These are phyloP conservation scores for Dysdera silvatica DNA, from an alignment of 1,140 invertebrate species.

Conservation along the genomic window DNA sequence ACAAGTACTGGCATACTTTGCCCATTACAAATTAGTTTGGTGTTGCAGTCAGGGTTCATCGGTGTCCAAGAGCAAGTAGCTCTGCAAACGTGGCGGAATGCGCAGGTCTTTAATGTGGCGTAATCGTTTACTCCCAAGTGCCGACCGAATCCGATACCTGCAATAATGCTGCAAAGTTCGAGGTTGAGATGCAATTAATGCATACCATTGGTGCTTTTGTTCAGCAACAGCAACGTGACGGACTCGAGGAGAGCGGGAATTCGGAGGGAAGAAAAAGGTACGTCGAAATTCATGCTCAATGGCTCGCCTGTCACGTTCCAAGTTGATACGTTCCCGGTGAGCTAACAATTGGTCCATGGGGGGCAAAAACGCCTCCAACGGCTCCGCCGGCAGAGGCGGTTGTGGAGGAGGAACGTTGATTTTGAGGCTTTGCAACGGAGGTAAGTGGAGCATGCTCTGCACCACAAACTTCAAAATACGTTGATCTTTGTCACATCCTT, in stretches of 20 bases:
- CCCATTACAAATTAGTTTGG: too few species aligned
- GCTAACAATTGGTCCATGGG: not conserved
- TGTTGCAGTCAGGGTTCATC: too few species aligned
- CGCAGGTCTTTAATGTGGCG: constrained; percentile 35
- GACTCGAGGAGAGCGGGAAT: too few species aligned
- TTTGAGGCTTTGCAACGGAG: constrained; percentile 34
- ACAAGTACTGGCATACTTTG: too few species aligned
- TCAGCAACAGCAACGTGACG: too few species aligned
- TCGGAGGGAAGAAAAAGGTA: too few species aligned
- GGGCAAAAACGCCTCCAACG: too few species aligned
- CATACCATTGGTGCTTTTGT: constrained; percentile 39
- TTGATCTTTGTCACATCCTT: constrained; percentile 27
- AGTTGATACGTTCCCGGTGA: not conserved
- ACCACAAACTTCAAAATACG: constrained; percentile 39
- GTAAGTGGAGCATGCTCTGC: constrained; percentile 34
- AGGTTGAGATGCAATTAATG: constrained; percentile 31
- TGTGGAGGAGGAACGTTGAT: constrained; percentile 6
- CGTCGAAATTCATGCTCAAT: not conserved
- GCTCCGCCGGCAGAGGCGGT: too few species aligned
- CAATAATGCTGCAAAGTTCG: constrained; percentile 41
- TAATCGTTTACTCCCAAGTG: constrained; percentile 34
- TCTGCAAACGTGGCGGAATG: constrained; percentile 37
- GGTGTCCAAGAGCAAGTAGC: constrained; percentile 37
- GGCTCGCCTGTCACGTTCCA: not conserved
- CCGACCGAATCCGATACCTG: constrained; percentile 36